Base-by-base conservation (phyloP, 2,113 vertebrate genomes). In the Asarcornis scutulata region DNA sequence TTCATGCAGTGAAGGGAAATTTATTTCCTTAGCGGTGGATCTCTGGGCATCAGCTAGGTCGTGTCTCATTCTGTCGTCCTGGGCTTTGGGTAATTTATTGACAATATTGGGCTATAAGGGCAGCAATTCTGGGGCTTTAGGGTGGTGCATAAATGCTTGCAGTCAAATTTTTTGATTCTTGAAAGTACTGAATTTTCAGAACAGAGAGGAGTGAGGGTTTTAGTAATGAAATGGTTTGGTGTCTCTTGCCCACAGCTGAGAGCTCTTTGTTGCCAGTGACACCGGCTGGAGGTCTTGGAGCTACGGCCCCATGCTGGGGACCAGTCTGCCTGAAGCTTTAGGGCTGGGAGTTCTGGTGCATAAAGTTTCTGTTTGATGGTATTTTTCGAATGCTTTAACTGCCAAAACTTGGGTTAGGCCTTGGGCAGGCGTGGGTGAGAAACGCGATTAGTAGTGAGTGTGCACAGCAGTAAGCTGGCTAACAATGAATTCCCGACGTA, bases 1-100 rank as follows among this genome's bases (percentile, higher is more conserved):
- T 93, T 89, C 92, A 66, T 87, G 63, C 62, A 59, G 53, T 29
- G 36, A 76, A 78, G 55, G 58, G 53, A 84, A 85, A 96, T 83
- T 63, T 87, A 93, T 96, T 91, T 89, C 74, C 38, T 50, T 56
- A 74, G 71, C 67, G 63, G 36, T 87, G 71, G 27, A 40, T 87
- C 59, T 92, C 50, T 71, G 81, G 73, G 27, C 36, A 62, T 92
- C 0, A 0, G n/a, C 50, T 85, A 79, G 50, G 73, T 56, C 1
- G 6, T 20, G 50, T 40, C 84, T 53, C 2, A 0, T 91, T 86
- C 66, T 46, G 48, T 89, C 86, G 69, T 68, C 66, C 66, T 88
- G 66, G 68, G 79, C 36, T 80, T 72, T 13, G n/a, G 27, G 34
- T 72, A 73, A 81, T 79, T 84, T 95, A 81, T 36, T 86, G 69